A percentile compares a stretch with the other conserved stretches of the same genome.
These are phyloP conservation scores for Holothuria leucospilota DNA, from an alignment of 53 echinoderm and acorn worm genomes.

Conservation along the genomic window DNA sequence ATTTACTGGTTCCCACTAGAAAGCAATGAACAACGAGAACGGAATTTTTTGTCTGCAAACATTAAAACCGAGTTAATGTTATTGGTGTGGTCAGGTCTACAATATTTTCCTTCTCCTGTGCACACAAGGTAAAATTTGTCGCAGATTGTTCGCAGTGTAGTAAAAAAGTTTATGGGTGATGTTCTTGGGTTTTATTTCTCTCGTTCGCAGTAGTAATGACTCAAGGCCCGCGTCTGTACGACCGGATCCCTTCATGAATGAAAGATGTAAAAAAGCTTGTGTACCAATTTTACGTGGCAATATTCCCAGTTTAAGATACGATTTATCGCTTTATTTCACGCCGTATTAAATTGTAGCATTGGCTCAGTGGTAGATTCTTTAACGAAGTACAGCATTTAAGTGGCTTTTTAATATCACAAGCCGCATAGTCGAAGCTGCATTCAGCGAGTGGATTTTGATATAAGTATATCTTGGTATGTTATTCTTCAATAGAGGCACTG, in stretches of 20 bases:
- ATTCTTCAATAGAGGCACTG: too few species aligned
- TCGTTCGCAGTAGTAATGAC: slow-evolving; percentile 45
- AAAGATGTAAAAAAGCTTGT: slow-evolving; percentile 11
- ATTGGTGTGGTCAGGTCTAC: slow-evolving; percentile 25
- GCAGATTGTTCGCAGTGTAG: slow-evolving; percentile 43
- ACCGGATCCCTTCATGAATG: slow-evolving; percentile 30
- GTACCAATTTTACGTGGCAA: slow-evolving; percentile 43
- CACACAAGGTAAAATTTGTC: slow-evolving; percentile 27
- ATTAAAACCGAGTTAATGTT: slow-evolving; percentile 41
- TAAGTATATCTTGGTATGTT: too few species aligned
- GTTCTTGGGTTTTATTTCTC: slow-evolving; percentile 40
- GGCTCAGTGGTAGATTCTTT: slow-evolving; percentile 32
- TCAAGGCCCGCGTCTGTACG: slow-evolving; percentile 44
- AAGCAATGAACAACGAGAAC: too few species aligned
- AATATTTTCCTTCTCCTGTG: slow-evolving; percentile 20
- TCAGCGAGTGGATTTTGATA: too few species aligned
- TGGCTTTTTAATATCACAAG: slow-evolving; percentile 39
- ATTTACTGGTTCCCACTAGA: too few species aligned
- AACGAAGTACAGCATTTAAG: slow-evolving; percentile 51
- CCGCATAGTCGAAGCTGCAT: slow-evolving; percentile 1
- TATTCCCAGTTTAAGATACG: slow-evolving; percentile 43
- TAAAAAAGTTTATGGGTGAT: slow-evolving; percentile 45
- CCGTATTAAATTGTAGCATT: slow-evolving; percentile 43
- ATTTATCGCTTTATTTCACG: slow-evolving; percentile 35
- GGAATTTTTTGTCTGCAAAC: slow-evolving; percentile 24